Percentiles rank a stretch among this genome's conserved stretches.
Conservation (phyloP, 2,113 vertebrate genomes). For the Callocephalon fimbriatum region DNA sequence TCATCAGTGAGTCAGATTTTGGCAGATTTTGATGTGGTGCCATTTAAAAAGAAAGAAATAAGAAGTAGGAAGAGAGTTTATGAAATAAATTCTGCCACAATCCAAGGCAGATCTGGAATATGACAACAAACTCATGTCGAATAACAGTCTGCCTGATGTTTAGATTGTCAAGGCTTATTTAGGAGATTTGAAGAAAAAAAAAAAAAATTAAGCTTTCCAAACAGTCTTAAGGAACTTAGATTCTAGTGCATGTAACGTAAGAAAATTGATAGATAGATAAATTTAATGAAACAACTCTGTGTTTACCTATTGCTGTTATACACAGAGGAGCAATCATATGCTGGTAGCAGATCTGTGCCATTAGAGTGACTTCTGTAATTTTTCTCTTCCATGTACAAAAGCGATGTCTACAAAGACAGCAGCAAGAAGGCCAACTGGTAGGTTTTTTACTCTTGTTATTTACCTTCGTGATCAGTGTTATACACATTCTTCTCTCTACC, state of each 20-base stretch:
- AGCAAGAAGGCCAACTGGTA: background rate
- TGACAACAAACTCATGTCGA: conserved; percentile 1
- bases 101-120: conserved; percentile 22
- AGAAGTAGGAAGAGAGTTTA: background rate
- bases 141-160: conserved; percentile 8
- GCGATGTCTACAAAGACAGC: background rate
- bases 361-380: background rate
- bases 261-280: background rate
- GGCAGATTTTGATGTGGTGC: conserved; percentile 24
- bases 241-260: background rate
- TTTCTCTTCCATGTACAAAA: background rate
- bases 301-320: background rate
- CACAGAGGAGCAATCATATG: background rate
- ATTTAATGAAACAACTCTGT: background rate
- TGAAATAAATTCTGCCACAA: background rate
- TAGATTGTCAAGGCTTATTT: conserved; percentile 12
- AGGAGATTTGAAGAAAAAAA: background rate
- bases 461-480: background rate
- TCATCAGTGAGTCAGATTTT: conserved; percentile 25
- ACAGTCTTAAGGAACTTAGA: background rate
- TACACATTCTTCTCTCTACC: background rate
- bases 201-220: background rate
- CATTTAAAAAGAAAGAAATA: conserved; percentile 40
- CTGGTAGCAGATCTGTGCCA: background rate
- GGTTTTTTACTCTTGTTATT: background rate